Evolutionary conservation across 2,113 vertebrate genomes (phyloP).

Genomic region (Barnardius zonarius): DNA sequence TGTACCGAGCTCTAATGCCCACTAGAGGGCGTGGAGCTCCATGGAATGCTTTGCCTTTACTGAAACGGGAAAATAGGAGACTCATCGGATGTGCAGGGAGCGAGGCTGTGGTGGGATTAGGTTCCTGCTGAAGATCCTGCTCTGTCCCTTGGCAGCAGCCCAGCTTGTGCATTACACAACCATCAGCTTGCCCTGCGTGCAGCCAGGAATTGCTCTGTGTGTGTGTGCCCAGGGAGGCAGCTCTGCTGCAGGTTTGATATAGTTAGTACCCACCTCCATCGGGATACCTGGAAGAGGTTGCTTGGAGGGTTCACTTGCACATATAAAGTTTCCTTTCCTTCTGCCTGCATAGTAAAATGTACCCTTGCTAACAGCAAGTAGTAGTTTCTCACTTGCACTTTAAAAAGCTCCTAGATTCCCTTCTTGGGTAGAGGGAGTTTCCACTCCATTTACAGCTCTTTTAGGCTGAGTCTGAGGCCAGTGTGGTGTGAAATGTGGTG

Average conservation of each 20-base stretch:
- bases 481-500: background rate
- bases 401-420: background rate
- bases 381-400: background rate
- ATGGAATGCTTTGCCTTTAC: background rate
- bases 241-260: background rate
- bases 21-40: slow-evolving; percentile 51
- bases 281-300: background rate
- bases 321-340: background rate
- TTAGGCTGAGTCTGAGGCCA: background rate
- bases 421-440: background rate
- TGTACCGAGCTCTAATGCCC: background rate
- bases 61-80: background rate
- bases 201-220: fast-evolving
- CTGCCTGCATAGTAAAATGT: background rate
- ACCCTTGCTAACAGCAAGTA: background rate
- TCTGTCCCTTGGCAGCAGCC: background rate
- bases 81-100: fast-evolving
- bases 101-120: background rate
- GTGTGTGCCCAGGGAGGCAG: background rate
- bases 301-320: background rate
- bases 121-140: background rate
- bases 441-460: fast-evolving
- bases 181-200: background rate
- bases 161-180: background rate
- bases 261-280: fast-evolving